Conservation (phyloP, 2,113 vertebrate genomes). For the Myiagra hebetior region DNA sequence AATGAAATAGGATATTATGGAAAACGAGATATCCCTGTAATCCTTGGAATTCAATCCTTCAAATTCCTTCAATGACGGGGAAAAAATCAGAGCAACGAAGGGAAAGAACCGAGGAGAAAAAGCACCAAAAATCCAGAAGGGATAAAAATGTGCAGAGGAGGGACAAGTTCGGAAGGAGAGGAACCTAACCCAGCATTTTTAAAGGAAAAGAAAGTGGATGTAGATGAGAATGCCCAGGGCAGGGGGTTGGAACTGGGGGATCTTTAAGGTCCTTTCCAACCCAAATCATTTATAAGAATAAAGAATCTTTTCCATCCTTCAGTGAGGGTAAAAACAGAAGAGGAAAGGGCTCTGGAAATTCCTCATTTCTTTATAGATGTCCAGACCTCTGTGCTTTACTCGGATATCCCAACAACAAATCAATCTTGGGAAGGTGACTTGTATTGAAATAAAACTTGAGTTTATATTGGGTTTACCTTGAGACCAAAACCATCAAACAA, state of each 20-base stretch:
- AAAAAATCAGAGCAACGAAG: background rate
- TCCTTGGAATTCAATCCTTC: slow-evolving; percentile 37
- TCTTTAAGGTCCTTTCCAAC: background rate
- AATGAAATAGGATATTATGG: slow-evolving; percentile 53
- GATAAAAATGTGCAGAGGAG: background rate
- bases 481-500: background rate
- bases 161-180: background rate
- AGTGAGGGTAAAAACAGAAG: background rate
- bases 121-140: background rate
- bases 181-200: background rate
- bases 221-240: background rate
- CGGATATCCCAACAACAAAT: background rate
- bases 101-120: background rate
- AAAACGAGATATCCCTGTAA: slow-evolving; percentile 47
- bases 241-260: background rate
- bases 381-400: background rate
- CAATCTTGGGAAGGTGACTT: background rate
- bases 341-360: background rate
- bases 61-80: background rate
- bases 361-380: background rate
- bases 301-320: background rate
- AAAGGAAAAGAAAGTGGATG: background rate
- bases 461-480: background rate
- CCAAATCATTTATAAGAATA: background rate
- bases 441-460: background rate